phyloP scores from a whole-genome alignment of 53 echinoderm and acorn worm genomes.

The Holothuria scabra region DNA sequence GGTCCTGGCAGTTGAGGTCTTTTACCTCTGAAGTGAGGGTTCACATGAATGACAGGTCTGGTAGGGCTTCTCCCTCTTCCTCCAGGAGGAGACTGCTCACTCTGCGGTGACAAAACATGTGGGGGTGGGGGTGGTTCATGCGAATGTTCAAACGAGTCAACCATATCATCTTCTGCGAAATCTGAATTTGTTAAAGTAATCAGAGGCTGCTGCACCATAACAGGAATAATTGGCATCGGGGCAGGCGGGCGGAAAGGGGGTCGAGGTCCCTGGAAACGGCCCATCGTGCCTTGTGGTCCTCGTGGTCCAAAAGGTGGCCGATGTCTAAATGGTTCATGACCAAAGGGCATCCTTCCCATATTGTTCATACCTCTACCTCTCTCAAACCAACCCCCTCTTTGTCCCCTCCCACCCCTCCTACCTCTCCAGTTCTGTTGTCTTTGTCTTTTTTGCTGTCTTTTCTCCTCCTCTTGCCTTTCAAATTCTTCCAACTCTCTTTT shows the following conservation, averaged over 20 bases:
- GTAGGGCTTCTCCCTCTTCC: slow-evolving; percentile 10
- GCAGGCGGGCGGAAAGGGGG: not conserved
- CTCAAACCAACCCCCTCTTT: slow-evolving; percentile 6
- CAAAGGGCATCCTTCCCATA: slow-evolving; percentile 12
- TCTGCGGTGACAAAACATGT: slow-evolving; percentile 3
- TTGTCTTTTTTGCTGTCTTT: slow-evolving; percentile 43
- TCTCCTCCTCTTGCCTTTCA: slow-evolving; percentile 67
- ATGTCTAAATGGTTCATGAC: too few relatives aligned
- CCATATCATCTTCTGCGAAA: slow-evolving; percentile 42
- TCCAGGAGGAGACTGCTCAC: slow-evolving; percentile 46
- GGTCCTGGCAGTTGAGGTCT: slow-evolving; percentile 34
- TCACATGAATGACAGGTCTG: slow-evolving; percentile 71
- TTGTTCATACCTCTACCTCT: slow-evolving; percentile 16
- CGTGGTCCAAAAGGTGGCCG: not conserved
- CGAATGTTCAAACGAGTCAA: slow-evolving; percentile 27
- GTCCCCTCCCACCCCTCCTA: slow-evolving; percentile 33
- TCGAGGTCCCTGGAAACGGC: not conserved
- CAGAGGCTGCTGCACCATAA: slow-evolving; percentile 18
- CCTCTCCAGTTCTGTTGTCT: slow-evolving; percentile 51
- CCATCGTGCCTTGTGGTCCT: not conserved
- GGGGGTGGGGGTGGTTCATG: slow-evolving; percentile 22
- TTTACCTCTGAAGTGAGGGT: slow-evolving; percentile 93
- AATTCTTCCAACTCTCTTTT: slow-evolving; percentile 68
- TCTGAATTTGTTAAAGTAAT: slow-evolving; percentile 44
- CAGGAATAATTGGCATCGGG: slow-evolving; percentile 1